phyloP scores from a whole-genome alignment of 2,113 vertebrate genomes.

The Petromus typicus region DNA sequence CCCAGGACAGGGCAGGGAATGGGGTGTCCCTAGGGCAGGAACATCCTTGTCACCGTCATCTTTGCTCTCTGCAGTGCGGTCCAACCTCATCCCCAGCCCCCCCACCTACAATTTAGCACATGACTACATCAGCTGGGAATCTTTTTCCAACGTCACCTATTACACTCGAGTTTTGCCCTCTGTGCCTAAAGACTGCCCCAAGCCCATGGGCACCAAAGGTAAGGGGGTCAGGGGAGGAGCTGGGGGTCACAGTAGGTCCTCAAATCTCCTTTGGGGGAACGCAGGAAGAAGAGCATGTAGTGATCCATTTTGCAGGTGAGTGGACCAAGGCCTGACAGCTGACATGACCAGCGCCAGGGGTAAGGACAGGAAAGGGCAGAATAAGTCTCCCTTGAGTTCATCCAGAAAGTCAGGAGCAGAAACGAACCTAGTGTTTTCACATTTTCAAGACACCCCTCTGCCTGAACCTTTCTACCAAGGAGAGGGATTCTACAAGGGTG shows the following conservation, averaged over 20 bases:
- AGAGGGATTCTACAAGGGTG: neutral
- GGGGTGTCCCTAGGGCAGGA: neutral
- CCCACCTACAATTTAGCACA: conserved; percentile 95
- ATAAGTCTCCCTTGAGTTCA: neutral
- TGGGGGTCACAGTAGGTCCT: neutral
- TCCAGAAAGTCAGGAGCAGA: neutral
- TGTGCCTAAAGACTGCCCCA: conserved; percentile 93
- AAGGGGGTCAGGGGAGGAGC: neutral
- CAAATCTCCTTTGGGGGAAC: neutral
- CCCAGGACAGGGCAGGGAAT: neutral
- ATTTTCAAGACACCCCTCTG: neutral
- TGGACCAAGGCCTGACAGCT: neutral
- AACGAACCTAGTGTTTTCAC: neutral
- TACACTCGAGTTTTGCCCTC: conserved; percentile 95
- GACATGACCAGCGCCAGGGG: neutral
- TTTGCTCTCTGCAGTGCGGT: conserved; percentile 87
- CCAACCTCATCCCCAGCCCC: conserved; percentile 94
- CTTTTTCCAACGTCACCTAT: conserved; percentile 94
- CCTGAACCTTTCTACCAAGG: neutral
- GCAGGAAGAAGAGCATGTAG: neutral
- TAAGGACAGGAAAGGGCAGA: neutral
- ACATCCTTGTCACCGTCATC: neutral
- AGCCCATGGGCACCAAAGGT: conserved; percentile 96
- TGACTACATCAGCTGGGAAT: conserved; percentile 95
- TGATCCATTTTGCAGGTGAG: neutral